Base-by-base conservation (phyloP, 2,888 invertebrate species). In the Acanthacorydalis orientalis region DNA sequence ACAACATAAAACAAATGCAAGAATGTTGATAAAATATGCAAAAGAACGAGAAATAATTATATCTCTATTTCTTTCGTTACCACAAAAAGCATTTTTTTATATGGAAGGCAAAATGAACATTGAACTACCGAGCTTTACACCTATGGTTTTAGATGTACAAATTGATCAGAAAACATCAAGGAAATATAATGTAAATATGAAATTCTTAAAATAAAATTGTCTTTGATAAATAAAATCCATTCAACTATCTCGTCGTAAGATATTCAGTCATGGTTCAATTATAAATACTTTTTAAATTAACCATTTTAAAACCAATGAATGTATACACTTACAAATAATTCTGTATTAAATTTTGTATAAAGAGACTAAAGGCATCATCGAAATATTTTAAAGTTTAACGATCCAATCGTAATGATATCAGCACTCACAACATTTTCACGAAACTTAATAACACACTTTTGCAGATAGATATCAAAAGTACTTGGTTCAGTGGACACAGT, bases 401-500 rank as follows among this genome's bases (percentile, higher is more conserved):
- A n/a, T n/a, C n/a, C n/a, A n/a, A n/a, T n/a, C n/a, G n/a, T n/a
- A n/a, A n/a, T n/a, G n/a, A n/a, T n/a, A n/a, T n/a, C n/a, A n/a
- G n/a, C n/a, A n/a, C n/a, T n/a, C n/a, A n/a, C n/a, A n/a, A n/a
- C n/a, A n/a, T n/a, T n/a, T n/a, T n/a, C n/a, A 23, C 23, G 23
- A 23, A 23, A 4, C 3, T 23, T 23, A 23, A 23, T 23, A 23
- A 23, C 23, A 23, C 23, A 23, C 23, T 49, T 51, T 59, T 12
- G 2, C 55, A 83, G 83, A 68, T 86, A 31, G 79, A 82, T 55
- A 70, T 84, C 37, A 70, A 72, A 31, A 85, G 83, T 0, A 73
- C 81, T 0, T 88, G 87, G 87, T 87, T 88, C 60, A 85, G 83
- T 42, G 85, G 84, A 1, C 77, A 80, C 52, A 80, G 77, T 52